Conservation (phyloP, 2,113 vertebrate species). For the Paramisgurnus dabryanus region DNA sequence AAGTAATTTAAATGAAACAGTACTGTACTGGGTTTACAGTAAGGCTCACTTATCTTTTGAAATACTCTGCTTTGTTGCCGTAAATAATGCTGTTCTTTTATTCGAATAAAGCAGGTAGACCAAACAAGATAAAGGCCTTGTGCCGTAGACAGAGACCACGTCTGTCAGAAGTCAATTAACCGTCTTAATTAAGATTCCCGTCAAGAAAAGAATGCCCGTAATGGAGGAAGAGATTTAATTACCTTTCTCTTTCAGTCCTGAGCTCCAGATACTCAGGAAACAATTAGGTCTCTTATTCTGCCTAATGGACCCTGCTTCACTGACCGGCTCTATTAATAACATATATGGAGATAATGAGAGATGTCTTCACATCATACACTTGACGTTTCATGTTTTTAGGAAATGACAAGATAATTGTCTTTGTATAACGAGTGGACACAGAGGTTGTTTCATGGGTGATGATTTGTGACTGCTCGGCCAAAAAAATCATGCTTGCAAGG, state of each 20-base stretch:
- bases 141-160: slow-evolving; percentile 48
- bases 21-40: not conserved
- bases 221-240: slow-evolving; percentile 77
- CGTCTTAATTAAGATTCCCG: slow-evolving; percentile 69
- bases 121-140: not conserved
- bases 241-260: slow-evolving; percentile 62
- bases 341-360: slow-evolving; percentile 67
- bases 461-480: not conserved
- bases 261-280: slow-evolving; percentile 68
- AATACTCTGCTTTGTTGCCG: not conserved
- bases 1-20: not conserved
- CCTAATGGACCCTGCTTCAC: slow-evolving; percentile 72
- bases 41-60: not conserved
- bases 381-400: slow-evolving; percentile 63
- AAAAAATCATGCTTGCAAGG: not conserved
- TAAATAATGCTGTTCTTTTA: slow-evolving; percentile 11
- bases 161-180: slow-evolving; percentile 66
- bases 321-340: slow-evolving; percentile 79
- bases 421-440: not conserved
- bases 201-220: slow-evolving; percentile 63
- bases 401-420: slow-evolving; percentile 46
- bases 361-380: slow-evolving; percentile 62
- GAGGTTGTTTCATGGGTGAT: not conserved
- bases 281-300: slow-evolving; percentile 74
- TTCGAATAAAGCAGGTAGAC: slow-evolving; percentile 2